These are phyloP conservation scores for Diachasma alloeum DNA, from an alignment of 1,140 invertebrate genomes.

Conservation along the genomic window DNA sequence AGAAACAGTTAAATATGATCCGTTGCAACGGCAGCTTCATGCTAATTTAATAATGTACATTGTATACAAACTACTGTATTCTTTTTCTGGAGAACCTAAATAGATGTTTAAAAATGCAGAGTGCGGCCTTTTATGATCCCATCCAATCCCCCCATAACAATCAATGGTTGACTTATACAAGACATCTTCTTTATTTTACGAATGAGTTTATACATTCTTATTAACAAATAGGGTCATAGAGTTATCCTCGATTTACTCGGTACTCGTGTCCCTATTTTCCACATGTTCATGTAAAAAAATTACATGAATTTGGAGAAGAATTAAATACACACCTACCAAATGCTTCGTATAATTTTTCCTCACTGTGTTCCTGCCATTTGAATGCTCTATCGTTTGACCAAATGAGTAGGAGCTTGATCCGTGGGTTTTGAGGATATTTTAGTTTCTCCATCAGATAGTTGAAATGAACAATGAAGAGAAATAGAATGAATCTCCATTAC, in stretches of 20 bases:
- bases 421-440: neutral
- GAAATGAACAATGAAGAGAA: neutral
- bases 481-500: neutral
- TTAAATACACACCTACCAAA: too few species aligned
- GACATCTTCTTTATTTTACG: conserved; percentile 51
- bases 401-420: neutral
- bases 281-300: conserved; percentile 14
- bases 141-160: neutral
- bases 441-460: neutral
- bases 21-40: conserved; percentile 17
- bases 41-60: conserved; percentile 30
- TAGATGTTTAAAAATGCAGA: conserved; percentile 28
- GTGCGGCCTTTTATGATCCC: neutral
- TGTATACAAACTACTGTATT: conserved; percentile 36
- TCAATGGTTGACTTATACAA: conserved; percentile 28
- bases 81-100: conserved; percentile 34
- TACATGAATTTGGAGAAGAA: too few species aligned
- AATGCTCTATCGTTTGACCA: neutral
- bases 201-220: conserved; percentile 53
- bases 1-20: conserved; percentile 20
- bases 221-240: conserved; percentile 49
- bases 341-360: neutral
- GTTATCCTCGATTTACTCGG: conserved; percentile 27
- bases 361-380: neutral
- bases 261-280: conserved; percentile 14